phyloP scores from a whole-genome alignment of 1,140 invertebrate genomes.

The Drosophila insularis region DNA sequence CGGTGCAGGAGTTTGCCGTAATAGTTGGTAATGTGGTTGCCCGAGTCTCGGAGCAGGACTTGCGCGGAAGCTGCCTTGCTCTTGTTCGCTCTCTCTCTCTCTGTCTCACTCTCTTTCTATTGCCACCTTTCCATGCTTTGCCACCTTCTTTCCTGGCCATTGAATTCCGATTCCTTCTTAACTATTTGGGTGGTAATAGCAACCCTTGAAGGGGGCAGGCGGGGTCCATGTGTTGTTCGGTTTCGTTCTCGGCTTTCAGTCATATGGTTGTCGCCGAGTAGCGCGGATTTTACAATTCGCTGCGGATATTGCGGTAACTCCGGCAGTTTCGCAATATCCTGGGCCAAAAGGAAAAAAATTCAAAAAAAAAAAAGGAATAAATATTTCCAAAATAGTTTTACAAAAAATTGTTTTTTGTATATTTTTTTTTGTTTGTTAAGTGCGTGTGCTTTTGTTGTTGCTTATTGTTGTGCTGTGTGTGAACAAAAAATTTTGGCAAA shows the following conservation, averaged over 20 bases:
- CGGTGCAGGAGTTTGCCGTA: background rate
- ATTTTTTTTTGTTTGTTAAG: background rate
- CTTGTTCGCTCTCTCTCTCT: background rate
- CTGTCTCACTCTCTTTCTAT: background rate
- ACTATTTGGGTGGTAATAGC: slow-evolving; percentile 17
- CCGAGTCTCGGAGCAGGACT: slow-evolving; percentile 51
- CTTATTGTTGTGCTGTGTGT: slow-evolving; percentile 22
- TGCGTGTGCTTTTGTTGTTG: slow-evolving; percentile 1
- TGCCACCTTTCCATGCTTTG: background rate
- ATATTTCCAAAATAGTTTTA: background rate
- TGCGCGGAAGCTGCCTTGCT: slow-evolving; percentile 67
- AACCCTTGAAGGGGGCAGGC: slow-evolving; percentile 16
- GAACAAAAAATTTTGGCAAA: slow-evolving; percentile 44
- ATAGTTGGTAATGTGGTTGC: slow-evolving; percentile 3
- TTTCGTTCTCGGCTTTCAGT: slow-evolving; percentile 29
- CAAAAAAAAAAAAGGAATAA: background rate
- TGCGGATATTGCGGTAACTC: slow-evolving; percentile 17
- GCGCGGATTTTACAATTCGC: slow-evolving; percentile 48
- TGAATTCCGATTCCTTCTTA: slow-evolving; percentile 1
- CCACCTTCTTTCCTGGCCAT: background rate
- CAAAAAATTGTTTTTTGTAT: no score
- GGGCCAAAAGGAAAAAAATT: background rate
- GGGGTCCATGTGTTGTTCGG: background rate
- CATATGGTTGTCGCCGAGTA: slow-evolving; percentile 56
- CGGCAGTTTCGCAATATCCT: slow-evolving; percentile 40